Evolutionary conservation across 2,888 invertebrate genomes (phyloP).

Genomic region (Phortica magna): DNA sequence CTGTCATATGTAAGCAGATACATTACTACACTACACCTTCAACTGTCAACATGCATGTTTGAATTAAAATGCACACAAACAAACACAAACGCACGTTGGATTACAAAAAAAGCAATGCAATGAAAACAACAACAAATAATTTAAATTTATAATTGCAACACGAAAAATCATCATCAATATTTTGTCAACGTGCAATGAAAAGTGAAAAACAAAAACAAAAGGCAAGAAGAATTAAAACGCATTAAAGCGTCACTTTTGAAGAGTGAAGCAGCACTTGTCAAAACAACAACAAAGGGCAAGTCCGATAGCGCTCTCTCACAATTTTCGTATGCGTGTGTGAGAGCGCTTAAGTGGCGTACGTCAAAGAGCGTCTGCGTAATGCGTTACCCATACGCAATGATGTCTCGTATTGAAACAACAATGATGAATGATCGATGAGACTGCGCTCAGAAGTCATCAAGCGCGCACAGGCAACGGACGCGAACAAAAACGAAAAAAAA

Average conservation of each 20-base stretch:
- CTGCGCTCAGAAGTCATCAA: not conserved
- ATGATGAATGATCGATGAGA: not conserved
- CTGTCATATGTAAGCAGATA: too few relatives aligned
- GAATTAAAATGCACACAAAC: too few relatives aligned
- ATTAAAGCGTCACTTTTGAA: too few relatives aligned
- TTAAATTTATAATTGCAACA: not conserved
- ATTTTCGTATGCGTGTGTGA: not conserved
- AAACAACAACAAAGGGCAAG: not conserved
- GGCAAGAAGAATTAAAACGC: too few relatives aligned
- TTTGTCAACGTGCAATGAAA: not conserved
- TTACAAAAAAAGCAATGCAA: not conserved
- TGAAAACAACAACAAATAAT: not conserved
- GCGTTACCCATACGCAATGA: too few relatives aligned
- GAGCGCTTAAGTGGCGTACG: not conserved
- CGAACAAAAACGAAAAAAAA: too few relatives aligned
- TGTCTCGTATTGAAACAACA: not conserved
- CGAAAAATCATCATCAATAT: not conserved
- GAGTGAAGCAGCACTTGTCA: not conserved
- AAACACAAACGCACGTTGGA: too few relatives aligned
- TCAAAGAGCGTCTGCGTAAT: too few relatives aligned
- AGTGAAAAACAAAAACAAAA: not conserved
- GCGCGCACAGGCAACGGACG: slow-evolving; percentile 16
- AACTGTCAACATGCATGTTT: too few relatives aligned
- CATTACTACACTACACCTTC: too few relatives aligned
- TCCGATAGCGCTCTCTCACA: not conserved